phyloP scores from a whole-genome alignment of 2,888 invertebrate species.

The Watsonalla binaria region DNA sequence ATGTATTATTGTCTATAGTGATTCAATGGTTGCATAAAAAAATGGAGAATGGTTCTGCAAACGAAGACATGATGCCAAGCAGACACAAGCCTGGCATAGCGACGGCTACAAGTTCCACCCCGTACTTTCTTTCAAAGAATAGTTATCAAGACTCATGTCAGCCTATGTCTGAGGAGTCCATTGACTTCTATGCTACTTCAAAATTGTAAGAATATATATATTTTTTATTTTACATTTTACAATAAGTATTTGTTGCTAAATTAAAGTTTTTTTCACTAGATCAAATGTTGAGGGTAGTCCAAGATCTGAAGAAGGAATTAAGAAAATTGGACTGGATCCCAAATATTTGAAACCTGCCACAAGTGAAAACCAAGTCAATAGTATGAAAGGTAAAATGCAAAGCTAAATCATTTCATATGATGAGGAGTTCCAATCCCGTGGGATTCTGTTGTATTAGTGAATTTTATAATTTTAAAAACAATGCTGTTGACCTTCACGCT shows the following conservation, averaged over 20 bases:
- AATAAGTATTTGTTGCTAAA: too few species aligned
- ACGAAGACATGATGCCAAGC: conserved; percentile 25
- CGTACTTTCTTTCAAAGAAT: conserved; percentile 50
- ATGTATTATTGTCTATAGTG: conserved; percentile 38
- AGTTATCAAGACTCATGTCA: conserved; percentile 40
- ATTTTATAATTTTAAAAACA: not conserved
- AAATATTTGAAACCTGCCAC: conserved; percentile 61
- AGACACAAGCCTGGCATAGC: conserved; percentile 30
- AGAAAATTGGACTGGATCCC: conserved; percentile 56
- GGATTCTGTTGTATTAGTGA: not conserved
- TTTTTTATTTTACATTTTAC: not conserved
- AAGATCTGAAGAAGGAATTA: conserved; percentile 30
- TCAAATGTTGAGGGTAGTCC: conserved; percentile 60
- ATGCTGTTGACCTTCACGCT: too few species aligned
- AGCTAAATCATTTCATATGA: not conserved
- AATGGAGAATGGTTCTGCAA: conserved; percentile 45
- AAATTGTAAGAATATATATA: conserved; percentile 49
- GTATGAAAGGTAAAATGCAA: conserved; percentile 33
- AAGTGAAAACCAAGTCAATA: conserved; percentile 30
- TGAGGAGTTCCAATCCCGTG: not conserved
- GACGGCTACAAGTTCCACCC: conserved; percentile 54
- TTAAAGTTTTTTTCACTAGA: conserved; percentile 25
- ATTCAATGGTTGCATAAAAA: conserved; percentile 76
- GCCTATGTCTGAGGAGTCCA: conserved; percentile 57
- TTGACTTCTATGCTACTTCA: conserved; percentile 66